Base-by-base conservation (phyloP, 2,113 vertebrate genomes). In the Fukomys damarensis region DNA sequence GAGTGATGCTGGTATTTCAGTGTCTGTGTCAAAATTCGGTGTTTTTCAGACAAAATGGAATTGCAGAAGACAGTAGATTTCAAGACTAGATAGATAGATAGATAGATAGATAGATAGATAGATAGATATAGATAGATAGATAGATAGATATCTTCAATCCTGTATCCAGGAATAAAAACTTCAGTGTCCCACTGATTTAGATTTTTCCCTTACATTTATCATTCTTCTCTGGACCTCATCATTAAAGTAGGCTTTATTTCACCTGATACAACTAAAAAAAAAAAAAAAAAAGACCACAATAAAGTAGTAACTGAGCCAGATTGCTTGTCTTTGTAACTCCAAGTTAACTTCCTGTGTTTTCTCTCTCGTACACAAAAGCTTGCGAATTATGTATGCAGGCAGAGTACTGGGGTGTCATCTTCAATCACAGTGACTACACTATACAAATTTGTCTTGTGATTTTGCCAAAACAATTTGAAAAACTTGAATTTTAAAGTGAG, bases 381-480 rank as follows among this genome's bases (percentile, higher is more conserved):
- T 76, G 2, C n/a, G 61, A 43, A 38, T 59, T 77, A 77, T 54
- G n/a, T 63, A 5, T 35, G 54, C 30, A 77, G 52, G 70, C 91
- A 82, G 77, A 68, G 16, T 20, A 22, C 32, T 79, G 12, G 28
- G 0, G n/a, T 35, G 7, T 89, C 66, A 76, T 2, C n/a, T 11
- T 80, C 8, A 56, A 38, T 83, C 35, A 13, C 54, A 54, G 28
- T 16, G 24, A 46, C 65, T 59, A 22, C 12, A 54, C 65, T 65
- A 3, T n/a, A 80, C 38, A 65, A 20, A 79, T 72, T 61, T 81
- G 58, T 56, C 43, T 54, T 96, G 65, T 63, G 58, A 87, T 32
- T 94, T 92, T 63, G 22, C 24, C 68, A 80, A 66, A 43, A 28
- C 68, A 74, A 80, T 2, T 90, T 81, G 85, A 96, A 95, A 87